These are phyloP conservation scores for Heptranchias perlo DNA, from an alignment of 2,113 vertebrate genomes.

Conservation along the genomic window DNA sequence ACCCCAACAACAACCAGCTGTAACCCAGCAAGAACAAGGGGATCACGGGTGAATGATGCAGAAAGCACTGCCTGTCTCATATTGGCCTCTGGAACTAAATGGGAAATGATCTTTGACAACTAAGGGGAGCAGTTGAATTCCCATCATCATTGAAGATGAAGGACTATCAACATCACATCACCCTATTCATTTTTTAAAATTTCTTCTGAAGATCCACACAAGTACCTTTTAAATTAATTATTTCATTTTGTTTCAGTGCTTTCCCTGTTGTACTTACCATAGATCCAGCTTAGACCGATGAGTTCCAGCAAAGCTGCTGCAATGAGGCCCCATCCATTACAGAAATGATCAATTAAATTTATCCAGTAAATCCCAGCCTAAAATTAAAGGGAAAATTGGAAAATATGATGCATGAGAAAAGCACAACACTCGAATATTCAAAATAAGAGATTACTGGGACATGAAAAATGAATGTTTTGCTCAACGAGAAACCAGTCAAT, in stretches of 20 bases:
- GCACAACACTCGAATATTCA: not conserved
- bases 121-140: not conserved
- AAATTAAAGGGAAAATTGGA: slow-evolving; percentile 38
- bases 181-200: no score
- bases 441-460: no score
- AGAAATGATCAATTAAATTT: slow-evolving; percentile 63
- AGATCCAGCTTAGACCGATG: slow-evolving; percentile 57
- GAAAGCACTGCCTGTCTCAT: not conserved
- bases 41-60: not conserved
- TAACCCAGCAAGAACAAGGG: not conserved
- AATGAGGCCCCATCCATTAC: slow-evolving; percentile 59
- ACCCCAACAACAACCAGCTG: not conserved
- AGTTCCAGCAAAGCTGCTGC: slow-evolving; percentile 58
- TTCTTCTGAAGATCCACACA: not conserved
- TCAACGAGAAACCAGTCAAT: no score
- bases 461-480: no score
- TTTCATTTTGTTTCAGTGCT: not conserved
- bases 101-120: not conserved
- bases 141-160: no score
- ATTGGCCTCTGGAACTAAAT: not conserved
- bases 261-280: slow-evolving; percentile 52
- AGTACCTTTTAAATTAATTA: not conserved
- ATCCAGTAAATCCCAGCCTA: slow-evolving; percentile 73
- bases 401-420: not conserved
- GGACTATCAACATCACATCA: no score